A percentile compares a stretch with the other conserved stretches of the same genome.
Conservation (phyloP, 1,140 invertebrate species). For the Elymnias hypermnestra region DNA sequence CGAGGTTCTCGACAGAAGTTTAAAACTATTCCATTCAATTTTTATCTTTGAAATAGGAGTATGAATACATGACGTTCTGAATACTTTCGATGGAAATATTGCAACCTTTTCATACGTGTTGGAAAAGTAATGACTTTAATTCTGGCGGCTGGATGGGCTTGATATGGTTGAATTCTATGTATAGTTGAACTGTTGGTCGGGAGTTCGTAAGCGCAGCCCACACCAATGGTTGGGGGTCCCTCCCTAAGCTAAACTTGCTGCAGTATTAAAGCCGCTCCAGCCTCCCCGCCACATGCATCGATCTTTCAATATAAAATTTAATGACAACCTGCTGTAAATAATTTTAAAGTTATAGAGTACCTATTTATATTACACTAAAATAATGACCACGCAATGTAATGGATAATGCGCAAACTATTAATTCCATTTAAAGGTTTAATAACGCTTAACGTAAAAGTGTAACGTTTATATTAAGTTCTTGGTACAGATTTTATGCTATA, state of each 20-base stretch:
- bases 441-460: too few relatives aligned
- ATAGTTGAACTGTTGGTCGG: slow-evolving; percentile 35
- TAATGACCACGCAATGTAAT: too few relatives aligned
- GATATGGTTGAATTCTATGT: slow-evolving; percentile 35
- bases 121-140: slow-evolving; percentile 28
- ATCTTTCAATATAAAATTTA: slow-evolving; percentile 27
- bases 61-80: too few relatives aligned
- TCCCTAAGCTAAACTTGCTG: slow-evolving; percentile 15
- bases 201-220: slow-evolving; percentile 34
- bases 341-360: too few relatives aligned
- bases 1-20: too few relatives aligned
- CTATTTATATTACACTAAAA: too few relatives aligned
- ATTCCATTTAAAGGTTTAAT: too few relatives aligned
- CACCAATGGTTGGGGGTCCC: slow-evolving; percentile 32
- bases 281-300: slow-evolving; percentile 19
- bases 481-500: too few relatives aligned
- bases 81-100: slow-evolving; percentile 3
- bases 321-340: neutral
- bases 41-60: too few relatives aligned
- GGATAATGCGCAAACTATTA: too few relatives aligned
- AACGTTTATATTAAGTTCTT: too few relatives aligned
- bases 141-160: slow-evolving; percentile 29
- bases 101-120: neutral
- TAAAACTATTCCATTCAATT: too few relatives aligned
- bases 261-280: slow-evolving; percentile 17